A percentile compares a stretch with the other conserved stretches of the same genome.
These are phyloP conservation scores for Sialis lutaria DNA, from an alignment of 2,888 invertebrate genomes.

Conservation along the genomic window DNA sequence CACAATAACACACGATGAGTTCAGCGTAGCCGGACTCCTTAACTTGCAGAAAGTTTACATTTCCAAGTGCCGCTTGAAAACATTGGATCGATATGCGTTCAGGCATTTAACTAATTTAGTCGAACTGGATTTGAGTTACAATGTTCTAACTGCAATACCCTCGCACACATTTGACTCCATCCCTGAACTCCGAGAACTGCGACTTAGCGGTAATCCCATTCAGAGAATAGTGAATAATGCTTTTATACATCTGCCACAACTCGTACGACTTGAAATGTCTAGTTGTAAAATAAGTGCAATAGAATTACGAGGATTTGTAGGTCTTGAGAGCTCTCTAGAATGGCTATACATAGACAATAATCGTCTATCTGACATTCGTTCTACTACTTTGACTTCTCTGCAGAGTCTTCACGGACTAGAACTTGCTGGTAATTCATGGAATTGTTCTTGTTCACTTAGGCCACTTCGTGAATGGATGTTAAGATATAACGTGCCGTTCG, in stretches of 20 bases:
- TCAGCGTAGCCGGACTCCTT: slow-evolving; percentile 53
- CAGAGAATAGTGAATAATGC: slow-evolving; percentile 49
- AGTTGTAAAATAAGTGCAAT: slow-evolving; percentile 52
- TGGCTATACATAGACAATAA: slow-evolving; percentile 66
- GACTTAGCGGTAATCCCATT: slow-evolving; percentile 59
- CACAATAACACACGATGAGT: slow-evolving; percentile 50
- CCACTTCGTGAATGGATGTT: slow-evolving; percentile 67
- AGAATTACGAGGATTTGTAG: slow-evolving; percentile 52
- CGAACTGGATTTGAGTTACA: slow-evolving; percentile 64
- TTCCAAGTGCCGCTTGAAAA: slow-evolving; percentile 48
- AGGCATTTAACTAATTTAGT: slow-evolving; percentile 63
- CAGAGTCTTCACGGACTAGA: slow-evolving; percentile 56
- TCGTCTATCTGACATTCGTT: slow-evolving; percentile 44
- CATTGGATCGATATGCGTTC: slow-evolving; percentile 56
- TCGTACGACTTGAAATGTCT: slow-evolving; percentile 55
- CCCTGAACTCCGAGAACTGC: slow-evolving; percentile 55
- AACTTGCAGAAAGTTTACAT: slow-evolving; percentile 69
- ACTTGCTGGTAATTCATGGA: slow-evolving; percentile 66
- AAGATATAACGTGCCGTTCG: slow-evolving; percentile 56
- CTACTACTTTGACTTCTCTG: slow-evolving; percentile 47
- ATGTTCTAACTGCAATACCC: slow-evolving; percentile 47
- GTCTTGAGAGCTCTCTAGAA: slow-evolving; percentile 52
- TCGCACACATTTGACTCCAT: slow-evolving; percentile 55
- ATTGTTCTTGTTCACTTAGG: slow-evolving; percentile 59
- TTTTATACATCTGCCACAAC: slow-evolving; percentile 43